Conservation (phyloP, 53 echinoderm and acorn worm genomes). For the Astropecten irregularis region DNA sequence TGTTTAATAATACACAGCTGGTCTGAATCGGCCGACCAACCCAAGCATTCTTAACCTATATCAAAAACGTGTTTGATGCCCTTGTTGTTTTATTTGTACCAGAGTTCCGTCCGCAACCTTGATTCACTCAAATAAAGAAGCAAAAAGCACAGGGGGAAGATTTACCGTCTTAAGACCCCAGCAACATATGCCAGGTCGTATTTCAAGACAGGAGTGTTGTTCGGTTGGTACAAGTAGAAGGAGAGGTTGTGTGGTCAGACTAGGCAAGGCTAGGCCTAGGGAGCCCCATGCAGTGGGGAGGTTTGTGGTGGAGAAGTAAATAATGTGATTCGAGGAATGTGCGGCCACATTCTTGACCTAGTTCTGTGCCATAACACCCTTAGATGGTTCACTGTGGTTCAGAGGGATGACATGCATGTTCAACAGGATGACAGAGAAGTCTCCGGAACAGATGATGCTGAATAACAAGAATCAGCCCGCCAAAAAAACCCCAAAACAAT, state of each 20-base stretch:
- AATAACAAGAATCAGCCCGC: too few species aligned
- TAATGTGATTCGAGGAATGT: slow-evolving; percentile 30
- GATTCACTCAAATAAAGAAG: too few species aligned
- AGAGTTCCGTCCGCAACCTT: neutral
- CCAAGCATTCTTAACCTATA: slow-evolving; percentile 29
- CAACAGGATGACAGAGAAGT: too few species aligned
- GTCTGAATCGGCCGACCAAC: neutral
- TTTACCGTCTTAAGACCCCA: neutral
- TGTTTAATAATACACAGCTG: neutral
- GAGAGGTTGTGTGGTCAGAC: neutral
- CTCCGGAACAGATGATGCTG: too few species aligned
- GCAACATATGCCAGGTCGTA: slow-evolving; percentile 43
- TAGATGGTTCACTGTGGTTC: neutral
- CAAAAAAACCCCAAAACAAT: too few species aligned
- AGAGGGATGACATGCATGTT: too few species aligned
- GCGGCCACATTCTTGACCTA: slow-evolving; percentile 28
- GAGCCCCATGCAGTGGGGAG: neutral
- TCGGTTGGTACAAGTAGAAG: too few species aligned
- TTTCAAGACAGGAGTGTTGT: too few species aligned
- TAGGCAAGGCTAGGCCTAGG: too few species aligned
- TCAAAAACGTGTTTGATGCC: neutral
- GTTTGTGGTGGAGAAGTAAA: neutral
- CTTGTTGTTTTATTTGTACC: neutral
- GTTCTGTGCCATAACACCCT: slow-evolving; percentile 39
- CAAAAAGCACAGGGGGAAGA: neutral